Percentiles rank a stretch among this genome's conserved stretches.
Evolutionary conservation across 2,797 vertebrate species (phyloP).

Genomic region (Macroramphosus scolopax): DNA sequence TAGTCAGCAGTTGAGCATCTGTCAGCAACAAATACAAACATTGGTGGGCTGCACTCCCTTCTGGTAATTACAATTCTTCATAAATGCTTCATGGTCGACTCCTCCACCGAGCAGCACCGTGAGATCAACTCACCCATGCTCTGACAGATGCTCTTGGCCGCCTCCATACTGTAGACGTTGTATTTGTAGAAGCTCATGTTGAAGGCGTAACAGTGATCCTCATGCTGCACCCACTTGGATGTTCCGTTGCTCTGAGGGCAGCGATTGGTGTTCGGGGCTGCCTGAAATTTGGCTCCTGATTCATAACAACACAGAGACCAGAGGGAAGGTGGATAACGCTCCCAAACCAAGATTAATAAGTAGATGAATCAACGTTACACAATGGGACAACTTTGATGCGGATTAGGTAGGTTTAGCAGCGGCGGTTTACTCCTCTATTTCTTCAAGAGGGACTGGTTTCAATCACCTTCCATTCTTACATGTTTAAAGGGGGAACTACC

Average conservation of each 20-base stretch:
- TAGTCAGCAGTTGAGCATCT: constrained; percentile 86
- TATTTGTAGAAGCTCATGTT: constrained; percentile 85
- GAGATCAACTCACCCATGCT: constrained; percentile 81
- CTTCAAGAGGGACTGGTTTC: no score
- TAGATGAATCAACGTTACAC: no score
- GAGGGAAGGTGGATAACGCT: background rate
- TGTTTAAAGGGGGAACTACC: background rate
- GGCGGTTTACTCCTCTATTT: no score
- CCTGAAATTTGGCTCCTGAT: constrained; percentile 63
- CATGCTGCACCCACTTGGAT: constrained; percentile 83
- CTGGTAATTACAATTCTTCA: background rate
- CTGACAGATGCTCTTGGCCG: constrained; percentile 81
- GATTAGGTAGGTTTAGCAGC: no score
- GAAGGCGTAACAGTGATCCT: constrained; percentile 85
- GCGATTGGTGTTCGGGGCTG: constrained; percentile 38
- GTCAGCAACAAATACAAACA: constrained; percentile 7
- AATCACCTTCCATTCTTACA: background rate
- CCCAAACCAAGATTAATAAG: background rate
- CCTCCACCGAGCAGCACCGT: no score
- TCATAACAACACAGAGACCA: constrained; percentile 7
- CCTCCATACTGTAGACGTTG: constrained; percentile 74
- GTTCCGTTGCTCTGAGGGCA: constrained; percentile 72
- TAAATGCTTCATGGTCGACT: no score
- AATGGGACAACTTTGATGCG: no score
- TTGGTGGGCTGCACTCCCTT: background rate